Evolutionary conservation across 2,113 vertebrate genomes (phyloP).

Genomic region (Pundamilia nyererei): DNA sequence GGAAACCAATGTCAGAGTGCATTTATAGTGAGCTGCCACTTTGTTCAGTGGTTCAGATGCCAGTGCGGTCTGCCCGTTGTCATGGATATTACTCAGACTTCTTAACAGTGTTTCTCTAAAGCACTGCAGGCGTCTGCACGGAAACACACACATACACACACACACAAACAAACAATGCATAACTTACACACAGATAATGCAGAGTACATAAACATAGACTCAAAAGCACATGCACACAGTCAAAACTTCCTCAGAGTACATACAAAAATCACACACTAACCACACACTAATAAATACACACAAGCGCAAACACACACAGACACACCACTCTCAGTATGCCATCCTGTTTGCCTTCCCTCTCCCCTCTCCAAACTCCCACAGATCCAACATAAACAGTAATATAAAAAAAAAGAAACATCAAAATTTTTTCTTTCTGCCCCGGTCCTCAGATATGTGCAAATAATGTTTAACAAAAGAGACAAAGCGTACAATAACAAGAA

Average conservation of each 20-base stretch:
- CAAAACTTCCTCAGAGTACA: neutral
- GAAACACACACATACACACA: neutral
- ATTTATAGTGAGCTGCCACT: conserved; percentile 53
- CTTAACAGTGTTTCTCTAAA: conserved; percentile 55
- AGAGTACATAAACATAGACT: neutral
- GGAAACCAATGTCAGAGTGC: conserved; percentile 17
- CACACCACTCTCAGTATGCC: neutral
- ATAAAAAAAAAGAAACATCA: neutral
- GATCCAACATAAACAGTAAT: conserved; percentile 19
- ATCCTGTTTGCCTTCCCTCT: conserved; percentile 24
- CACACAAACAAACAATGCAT: neutral
- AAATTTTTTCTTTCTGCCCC: neutral
- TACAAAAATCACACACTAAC: neutral
- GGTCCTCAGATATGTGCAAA: conserved; percentile 38
- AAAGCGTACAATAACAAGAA: conserved; percentile 1
- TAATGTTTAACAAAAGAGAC: conserved; percentile 31
- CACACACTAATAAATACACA: neutral
- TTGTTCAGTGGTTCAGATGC: conserved; percentile 62
- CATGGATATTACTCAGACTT: conserved; percentile 68
- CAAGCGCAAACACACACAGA: neutral
- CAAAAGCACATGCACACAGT: neutral
- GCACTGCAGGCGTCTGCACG: conserved; percentile 9
- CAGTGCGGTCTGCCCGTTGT: conserved; percentile 57
- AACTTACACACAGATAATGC: neutral
- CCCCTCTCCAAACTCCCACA: conserved; percentile 19